Conservation (phyloP, 1,140 invertebrate genomes). For the Drosophila sp. region DNA sequence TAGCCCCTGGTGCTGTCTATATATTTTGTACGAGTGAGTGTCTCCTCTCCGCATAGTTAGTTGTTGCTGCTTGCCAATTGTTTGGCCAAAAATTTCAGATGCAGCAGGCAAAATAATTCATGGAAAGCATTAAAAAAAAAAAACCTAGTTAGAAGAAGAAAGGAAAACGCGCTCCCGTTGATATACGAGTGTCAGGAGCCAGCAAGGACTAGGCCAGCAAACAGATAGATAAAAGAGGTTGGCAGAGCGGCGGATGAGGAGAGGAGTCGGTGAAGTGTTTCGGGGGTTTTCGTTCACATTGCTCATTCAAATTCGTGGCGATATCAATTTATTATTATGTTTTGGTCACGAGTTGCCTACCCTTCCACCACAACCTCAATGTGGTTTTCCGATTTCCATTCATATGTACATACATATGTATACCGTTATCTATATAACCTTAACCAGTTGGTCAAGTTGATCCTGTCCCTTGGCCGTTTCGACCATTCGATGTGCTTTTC, state of each 20-base stretch:
- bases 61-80: slow-evolving; percentile 58
- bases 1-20: neutral
- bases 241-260: no score
- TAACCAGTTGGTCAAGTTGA: neutral
- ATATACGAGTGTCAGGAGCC: slow-evolving; percentile 25
- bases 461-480: neutral
- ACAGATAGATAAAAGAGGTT: slow-evolving; percentile 2
- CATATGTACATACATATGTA: neutral
- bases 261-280: neutral
- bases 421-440: neutral
- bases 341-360: slow-evolving; percentile 36
- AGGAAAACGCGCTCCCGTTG: slow-evolving; percentile 13
- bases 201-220: neutral
- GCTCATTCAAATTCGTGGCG: slow-evolving; percentile 67
- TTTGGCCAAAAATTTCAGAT: slow-evolving; percentile 70
- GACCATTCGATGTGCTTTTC: slow-evolving; percentile 59
- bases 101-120: slow-evolving; percentile 72
- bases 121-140: slow-evolving; percentile 37
- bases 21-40: slow-evolving; percentile 3
- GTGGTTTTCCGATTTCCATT: neutral
- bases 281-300: slow-evolving; percentile 36
- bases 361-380: neutral
- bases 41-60: slow-evolving; percentile 19
- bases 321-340: slow-evolving; percentile 78
- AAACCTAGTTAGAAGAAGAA: neutral